A percentile compares a stretch with the other conserved stretches of the same genome.
These are phyloP conservation scores for Andrena hattorfiana DNA, from an alignment of 2,888 invertebrate genomes.

Conservation along the genomic window DNA sequence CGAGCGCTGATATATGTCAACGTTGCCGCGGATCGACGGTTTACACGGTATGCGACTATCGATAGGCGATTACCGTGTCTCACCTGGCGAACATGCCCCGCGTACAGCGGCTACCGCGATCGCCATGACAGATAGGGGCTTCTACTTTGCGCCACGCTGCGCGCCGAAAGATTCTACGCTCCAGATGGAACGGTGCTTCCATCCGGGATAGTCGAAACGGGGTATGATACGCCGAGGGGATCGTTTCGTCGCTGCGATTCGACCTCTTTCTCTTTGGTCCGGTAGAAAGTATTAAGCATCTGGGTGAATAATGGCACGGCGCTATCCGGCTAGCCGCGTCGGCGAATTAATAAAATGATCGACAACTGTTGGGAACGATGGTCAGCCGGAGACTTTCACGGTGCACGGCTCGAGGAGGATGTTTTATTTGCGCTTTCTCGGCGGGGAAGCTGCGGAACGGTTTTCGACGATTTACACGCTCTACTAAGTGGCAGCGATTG, in stretches of 20 bases:
- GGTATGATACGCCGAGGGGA: conserved; percentile 11
- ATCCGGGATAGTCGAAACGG: conserved; percentile 14
- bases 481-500: conserved; percentile 9
- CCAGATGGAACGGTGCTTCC: conserved; percentile 29
- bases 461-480: conserved; percentile 10
- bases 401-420: background rate
- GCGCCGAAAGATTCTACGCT: conserved; percentile 34
- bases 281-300: conserved; percentile 35
- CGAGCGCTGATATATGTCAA: conserved; percentile 39
- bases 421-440: conserved; percentile 24
- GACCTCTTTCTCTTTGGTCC: conserved; percentile 19
- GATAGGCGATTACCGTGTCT: conserved; percentile 54
- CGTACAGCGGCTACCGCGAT: conserved; percentile 38
- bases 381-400: conserved; percentile 2
- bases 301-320: conserved; percentile 25
- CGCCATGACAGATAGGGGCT: conserved; percentile 35
- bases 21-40: conserved; percentile 47
- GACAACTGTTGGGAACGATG: conserved; percentile 3
- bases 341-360: conserved; percentile 27
- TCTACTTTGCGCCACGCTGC: conserved; percentile 28
- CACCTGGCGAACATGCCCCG: conserved; percentile 38
- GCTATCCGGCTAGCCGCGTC: conserved; percentile 14
- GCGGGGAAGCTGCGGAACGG: background rate
- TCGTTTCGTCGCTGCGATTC: background rate
- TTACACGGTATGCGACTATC: conserved; percentile 47